Evolutionary conservation across 2,888 invertebrate genomes (phyloP).

Genomic region (Yponomeuta evonymella): DNA sequence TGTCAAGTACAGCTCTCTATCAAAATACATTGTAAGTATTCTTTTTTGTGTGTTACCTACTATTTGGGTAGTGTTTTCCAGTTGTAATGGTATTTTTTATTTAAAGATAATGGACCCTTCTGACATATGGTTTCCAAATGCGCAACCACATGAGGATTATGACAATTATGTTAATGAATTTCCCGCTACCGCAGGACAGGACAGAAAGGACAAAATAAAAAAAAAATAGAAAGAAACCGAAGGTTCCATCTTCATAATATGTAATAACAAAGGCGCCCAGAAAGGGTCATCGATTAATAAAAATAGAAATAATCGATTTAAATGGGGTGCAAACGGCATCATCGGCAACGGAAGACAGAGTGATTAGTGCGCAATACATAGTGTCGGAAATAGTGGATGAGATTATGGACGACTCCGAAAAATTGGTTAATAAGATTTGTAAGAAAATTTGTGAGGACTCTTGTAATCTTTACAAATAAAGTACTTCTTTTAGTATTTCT

Average conservation of each 20-base stretch:
- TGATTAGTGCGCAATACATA: conserved; percentile 4
- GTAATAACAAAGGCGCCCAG: not conserved
- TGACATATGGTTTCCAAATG: not conserved
- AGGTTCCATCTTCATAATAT: conserved; percentile 2
- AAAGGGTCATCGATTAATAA: not conserved
- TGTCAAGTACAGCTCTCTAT: too few relatives aligned
- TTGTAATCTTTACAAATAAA: not conserved
- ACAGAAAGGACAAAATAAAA: not conserved
- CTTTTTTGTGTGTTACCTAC: too few relatives aligned
- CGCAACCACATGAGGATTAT: not conserved
- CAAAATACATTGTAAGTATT: too few relatives aligned
- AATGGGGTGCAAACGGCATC: not conserved
- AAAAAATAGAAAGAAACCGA: not conserved
- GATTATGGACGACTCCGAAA: not conserved
- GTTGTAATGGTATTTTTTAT: not conserved
- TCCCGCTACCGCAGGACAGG: not conserved
- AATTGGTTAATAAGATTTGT: not conserved
- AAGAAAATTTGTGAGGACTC: not conserved
- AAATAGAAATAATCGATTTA: not conserved
- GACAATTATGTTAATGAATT: not conserved
- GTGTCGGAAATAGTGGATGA: conserved; percentile 3
- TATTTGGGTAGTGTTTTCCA: too few relatives aligned
- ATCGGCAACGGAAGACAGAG: not conserved
- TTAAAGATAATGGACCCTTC: not conserved
- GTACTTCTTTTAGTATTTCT: too few relatives aligned